A percentile compares a stretch with the other conserved stretches of the same genome.
These are phyloP conservation scores for Scopus umbretta DNA, from an alignment of 2,113 vertebrate genomes.

Conservation along the genomic window DNA sequence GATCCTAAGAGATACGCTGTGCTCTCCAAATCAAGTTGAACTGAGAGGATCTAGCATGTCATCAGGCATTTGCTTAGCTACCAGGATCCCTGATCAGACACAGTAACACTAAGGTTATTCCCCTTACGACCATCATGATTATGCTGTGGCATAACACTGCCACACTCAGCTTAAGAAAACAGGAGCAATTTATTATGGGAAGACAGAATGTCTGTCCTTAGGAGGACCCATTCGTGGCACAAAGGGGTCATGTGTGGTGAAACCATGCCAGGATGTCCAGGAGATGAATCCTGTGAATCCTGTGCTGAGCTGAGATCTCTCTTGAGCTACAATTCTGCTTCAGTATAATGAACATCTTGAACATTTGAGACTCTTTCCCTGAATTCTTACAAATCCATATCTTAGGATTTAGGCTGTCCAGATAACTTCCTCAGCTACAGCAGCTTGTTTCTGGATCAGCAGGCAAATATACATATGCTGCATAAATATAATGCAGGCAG, in stretches of 20 bases:
- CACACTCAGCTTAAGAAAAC: neutral
- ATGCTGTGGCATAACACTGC: neutral
- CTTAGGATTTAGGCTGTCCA: neutral
- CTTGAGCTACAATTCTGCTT: neutral
- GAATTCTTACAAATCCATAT: neutral
- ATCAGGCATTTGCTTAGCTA: neutral
- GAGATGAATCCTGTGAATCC: neutral
- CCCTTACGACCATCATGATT: neutral
- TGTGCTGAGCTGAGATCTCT: neutral
- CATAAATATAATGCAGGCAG: neutral
- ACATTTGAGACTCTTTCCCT: neutral
- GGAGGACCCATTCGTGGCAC: neutral
- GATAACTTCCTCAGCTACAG: neutral
- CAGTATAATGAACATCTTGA: neutral
- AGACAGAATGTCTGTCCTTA: neutral
- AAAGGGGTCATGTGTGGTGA: neutral
- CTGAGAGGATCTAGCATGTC: neutral
- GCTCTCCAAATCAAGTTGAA: neutral
- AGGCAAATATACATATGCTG: neutral
- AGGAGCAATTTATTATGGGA: neutral
- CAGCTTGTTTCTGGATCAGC: conserved; percentile 13
- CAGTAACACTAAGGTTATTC: neutral
- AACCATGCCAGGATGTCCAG: neutral
- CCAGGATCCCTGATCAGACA: neutral
- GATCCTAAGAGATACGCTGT: neutral